A percentile compares a stretch with the other conserved stretches of the same genome.
These are phyloP conservation scores for Dilophus febrilis DNA, from an alignment of 2,888 invertebrate species.

Conservation along the genomic window DNA sequence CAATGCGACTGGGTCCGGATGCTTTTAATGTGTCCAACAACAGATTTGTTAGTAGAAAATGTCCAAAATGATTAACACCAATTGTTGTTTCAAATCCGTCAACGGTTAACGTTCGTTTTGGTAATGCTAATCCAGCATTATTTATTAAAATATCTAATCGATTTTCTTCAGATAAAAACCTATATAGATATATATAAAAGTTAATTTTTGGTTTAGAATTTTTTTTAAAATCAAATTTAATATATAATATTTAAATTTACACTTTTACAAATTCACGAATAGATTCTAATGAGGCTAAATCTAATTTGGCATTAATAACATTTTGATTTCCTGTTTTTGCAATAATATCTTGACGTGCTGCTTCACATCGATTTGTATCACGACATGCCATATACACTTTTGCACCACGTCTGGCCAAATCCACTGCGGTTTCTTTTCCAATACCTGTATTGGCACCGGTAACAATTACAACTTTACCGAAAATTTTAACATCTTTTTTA, in stretches of 20 bases:
- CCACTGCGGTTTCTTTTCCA: conserved; percentile 54
- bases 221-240: no score
- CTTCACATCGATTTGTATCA: conserved; percentile 58
- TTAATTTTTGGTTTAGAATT: neutral
- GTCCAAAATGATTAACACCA: conserved; percentile 41
- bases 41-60: conserved; percentile 42
- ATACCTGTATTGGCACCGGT: conserved; percentile 75
- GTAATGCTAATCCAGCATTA: conserved; percentile 36
- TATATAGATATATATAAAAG: conserved; percentile 1
- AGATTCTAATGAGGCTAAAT: conserved; percentile 35
- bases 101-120: conserved; percentile 29
- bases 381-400: conserved; percentile 78
- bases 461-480: conserved; percentile 50
- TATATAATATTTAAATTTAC: conserved; percentile 19
- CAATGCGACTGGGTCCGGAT: conserved; percentile 54
- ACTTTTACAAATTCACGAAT: conserved; percentile 40
- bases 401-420: conserved; percentile 55
- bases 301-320: conserved; percentile 40
- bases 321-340: conserved; percentile 54
- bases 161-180: conserved; percentile 28
- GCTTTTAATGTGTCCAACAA: conserved; percentile 35
- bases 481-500: conserved; percentile 31
- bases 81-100: conserved; percentile 40
- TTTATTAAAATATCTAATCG: conserved; percentile 37
- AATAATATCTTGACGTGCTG: conserved; percentile 42